These are phyloP conservation scores for Acrossocheilus fasciatus DNA, from an alignment of 2,797 vertebrate species.

Conservation along the genomic window DNA sequence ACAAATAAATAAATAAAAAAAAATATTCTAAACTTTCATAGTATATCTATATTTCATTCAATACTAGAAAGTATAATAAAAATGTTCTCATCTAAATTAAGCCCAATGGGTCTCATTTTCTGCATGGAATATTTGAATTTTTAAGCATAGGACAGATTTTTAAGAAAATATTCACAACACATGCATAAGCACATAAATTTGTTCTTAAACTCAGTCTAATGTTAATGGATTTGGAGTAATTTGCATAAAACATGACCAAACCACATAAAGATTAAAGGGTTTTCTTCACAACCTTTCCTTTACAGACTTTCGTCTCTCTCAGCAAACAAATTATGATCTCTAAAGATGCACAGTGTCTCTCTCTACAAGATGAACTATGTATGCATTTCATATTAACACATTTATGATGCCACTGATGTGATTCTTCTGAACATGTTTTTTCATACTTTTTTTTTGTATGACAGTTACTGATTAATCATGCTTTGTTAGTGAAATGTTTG, in stretches of 20 bases:
- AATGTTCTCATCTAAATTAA: not conserved
- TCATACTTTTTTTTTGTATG: not conserved
- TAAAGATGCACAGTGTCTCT: not conserved
- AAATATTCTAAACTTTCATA: too few relatives aligned
- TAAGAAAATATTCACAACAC: not conserved
- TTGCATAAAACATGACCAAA: not conserved
- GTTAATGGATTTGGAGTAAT: not conserved
- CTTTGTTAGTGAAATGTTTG: not conserved
- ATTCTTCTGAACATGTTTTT: not conserved
- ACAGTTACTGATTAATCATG: not conserved
- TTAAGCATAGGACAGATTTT: not conserved
- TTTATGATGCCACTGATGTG: not conserved
- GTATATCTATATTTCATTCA: too few relatives aligned
- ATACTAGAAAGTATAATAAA: too few relatives aligned
- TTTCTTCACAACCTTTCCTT: not conserved
- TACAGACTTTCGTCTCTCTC: not conserved
- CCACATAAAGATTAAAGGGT: not conserved
- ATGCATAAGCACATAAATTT: not conserved
- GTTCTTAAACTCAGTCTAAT: not conserved
- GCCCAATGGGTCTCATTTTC: not conserved
- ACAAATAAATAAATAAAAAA: too few relatives aligned
- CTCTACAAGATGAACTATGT: not conserved
- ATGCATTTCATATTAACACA: not conserved
- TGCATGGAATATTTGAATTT: not conserved
- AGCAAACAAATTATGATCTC: not conserved